These are phyloP conservation scores for Erpobdella octoculata DNA, from an alignment of 2,888 invertebrate species.

Conservation along the genomic window DNA sequence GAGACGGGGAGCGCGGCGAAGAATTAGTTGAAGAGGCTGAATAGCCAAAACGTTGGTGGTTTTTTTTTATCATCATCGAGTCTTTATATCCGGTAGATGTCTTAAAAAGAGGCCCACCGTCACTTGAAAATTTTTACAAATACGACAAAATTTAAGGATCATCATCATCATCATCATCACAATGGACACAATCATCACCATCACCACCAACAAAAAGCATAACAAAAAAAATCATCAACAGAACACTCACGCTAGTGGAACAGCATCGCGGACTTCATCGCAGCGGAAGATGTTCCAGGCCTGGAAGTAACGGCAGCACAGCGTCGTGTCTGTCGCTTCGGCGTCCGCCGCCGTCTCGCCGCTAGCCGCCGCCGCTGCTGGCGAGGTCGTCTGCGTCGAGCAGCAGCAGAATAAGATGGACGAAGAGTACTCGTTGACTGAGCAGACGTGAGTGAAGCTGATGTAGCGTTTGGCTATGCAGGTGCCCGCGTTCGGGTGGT, in stretches of 20 bases:
- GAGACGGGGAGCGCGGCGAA: no score
- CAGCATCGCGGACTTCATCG: background rate
- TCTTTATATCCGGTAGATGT: no score
- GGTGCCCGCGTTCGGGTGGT: background rate
- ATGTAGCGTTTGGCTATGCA: conserved; percentile 2
- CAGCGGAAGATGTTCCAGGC: conserved; percentile 8
- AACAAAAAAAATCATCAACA: no score
- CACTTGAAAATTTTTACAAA: no score
- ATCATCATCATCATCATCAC: no score
- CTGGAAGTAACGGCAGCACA: conserved; percentile 12
- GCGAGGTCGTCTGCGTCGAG: background rate
- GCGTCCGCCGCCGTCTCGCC: background rate
- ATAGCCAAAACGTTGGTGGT: no score
- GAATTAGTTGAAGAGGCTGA: no score
- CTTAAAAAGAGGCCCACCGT: no score
- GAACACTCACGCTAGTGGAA: background rate
- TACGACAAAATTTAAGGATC: no score
- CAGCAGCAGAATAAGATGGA: conserved; percentile 11
- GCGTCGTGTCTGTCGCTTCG: background rate
- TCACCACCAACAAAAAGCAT: no score
- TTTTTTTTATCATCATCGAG: no score
- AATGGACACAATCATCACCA: no score
- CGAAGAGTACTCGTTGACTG: background rate
- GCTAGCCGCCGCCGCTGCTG: background rate
- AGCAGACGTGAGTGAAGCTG: conserved; percentile 23